Conservation (phyloP, 1,140 invertebrate species). For the Penaeus japonicus region DNA sequence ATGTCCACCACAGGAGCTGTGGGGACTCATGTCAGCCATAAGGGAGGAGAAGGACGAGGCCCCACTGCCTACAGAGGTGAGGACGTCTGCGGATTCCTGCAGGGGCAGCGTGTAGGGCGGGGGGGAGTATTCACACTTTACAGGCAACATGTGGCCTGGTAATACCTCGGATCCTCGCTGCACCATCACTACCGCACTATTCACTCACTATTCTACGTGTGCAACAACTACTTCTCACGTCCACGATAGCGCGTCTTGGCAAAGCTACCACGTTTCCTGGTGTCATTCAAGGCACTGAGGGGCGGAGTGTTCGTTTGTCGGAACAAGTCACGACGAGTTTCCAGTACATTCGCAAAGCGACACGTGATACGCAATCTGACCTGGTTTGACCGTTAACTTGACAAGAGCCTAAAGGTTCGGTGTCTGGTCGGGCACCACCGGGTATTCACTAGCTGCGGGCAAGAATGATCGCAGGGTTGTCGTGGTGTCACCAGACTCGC, state of each 20-base stretch:
- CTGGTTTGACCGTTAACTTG: background rate
- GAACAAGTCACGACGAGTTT: no score
- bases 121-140: conserved; percentile 51
- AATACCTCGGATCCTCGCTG: conserved; percentile 20
- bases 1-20: conserved; percentile 33
- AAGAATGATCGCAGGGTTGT: background rate
- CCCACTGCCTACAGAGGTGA: background rate
- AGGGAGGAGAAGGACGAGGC: conserved; percentile 18
- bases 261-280: background rate
- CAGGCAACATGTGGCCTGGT: conserved; percentile 27
- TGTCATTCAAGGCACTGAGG: background rate
- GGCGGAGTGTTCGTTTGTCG: background rate
- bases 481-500: conserved; percentile 21
- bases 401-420: background rate
- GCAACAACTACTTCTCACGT: background rate
- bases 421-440: background rate
- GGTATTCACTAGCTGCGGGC: background rate
- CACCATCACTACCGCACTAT: conserved; percentile 26
- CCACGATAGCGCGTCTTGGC: background rate
- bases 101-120: conserved; percentile 48
- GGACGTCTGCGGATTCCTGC: conserved; percentile 11
- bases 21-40: conserved; percentile 33
- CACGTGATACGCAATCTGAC: background rate
- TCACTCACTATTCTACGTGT: background rate
- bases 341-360: no score